A percentile compares a stretch with the other conserved stretches of the same genome.
Conservation (phyloP, 2,888 invertebrate species). For the Himalopsyche tibetana region DNA sequence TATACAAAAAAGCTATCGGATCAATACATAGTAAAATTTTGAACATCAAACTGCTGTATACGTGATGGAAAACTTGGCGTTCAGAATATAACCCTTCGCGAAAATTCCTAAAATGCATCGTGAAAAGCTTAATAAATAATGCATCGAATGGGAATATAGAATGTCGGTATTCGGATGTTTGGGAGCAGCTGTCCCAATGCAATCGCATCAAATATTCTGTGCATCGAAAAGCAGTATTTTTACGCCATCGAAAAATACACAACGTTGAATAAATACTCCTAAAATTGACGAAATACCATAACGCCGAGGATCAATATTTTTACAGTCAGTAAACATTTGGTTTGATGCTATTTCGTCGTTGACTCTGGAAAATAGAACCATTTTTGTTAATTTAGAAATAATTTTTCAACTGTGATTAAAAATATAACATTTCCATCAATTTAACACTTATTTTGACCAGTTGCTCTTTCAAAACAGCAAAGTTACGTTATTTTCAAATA, state of each 20-base stretch:
- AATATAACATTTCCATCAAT: too few species aligned
- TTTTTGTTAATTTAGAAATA: neutral
- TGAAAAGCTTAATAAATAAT: slow-evolving; percentile 17
- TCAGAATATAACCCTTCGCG: neutral
- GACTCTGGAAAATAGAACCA: neutral
- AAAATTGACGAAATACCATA: neutral
- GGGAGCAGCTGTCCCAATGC: slow-evolving; percentile 28
- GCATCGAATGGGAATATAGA: neutral
- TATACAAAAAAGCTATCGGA: too few species aligned
- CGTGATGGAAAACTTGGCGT: too few species aligned
- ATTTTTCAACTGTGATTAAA: too few species aligned
- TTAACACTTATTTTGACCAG: too few species aligned
- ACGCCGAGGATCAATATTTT: slow-evolving; percentile 1
- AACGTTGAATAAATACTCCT: slow-evolving; percentile 11
- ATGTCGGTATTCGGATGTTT: neutral
- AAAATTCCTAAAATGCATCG: neutral
- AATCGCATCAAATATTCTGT: slow-evolving; percentile 23
- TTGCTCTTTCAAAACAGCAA: too few species aligned
- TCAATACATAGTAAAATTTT: too few species aligned
- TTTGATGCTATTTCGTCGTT: neutral
- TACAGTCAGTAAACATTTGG: neutral
- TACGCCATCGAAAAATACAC: slow-evolving; percentile 10
- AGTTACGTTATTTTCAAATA: too few species aligned
- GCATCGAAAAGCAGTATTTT: slow-evolving; percentile 5
- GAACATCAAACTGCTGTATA: too few species aligned